Conservation (phyloP, 2,113 vertebrate genomes). For the Sinocyclocheilus rhinocerous region DNA sequence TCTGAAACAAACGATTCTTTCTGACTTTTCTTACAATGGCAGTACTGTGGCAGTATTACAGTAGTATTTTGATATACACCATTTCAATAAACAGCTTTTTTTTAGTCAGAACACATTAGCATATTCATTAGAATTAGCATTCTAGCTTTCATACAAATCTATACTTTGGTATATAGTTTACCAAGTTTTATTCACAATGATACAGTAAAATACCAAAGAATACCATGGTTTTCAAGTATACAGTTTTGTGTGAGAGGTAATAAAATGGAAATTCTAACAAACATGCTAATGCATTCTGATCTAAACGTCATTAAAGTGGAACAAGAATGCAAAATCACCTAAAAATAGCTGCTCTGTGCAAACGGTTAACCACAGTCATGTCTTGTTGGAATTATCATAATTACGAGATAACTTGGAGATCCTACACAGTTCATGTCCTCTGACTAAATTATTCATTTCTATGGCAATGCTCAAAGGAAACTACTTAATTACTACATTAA, state of each 20-base stretch:
- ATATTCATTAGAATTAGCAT: background rate
- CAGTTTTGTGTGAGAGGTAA: background rate
- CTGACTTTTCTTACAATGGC: background rate
- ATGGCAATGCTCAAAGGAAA: conserved; percentile 11
- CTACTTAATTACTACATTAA: conserved; percentile 18
- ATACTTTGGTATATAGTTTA: background rate
- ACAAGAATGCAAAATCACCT: background rate
- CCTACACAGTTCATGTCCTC: conserved; percentile 7
- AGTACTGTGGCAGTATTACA: background rate
- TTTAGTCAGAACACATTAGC: background rate
- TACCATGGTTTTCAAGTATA: background rate
- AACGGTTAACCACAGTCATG: background rate
- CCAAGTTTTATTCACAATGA: background rate
- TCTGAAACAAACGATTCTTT: background rate
- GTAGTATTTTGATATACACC: background rate
- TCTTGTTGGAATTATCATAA: background rate
- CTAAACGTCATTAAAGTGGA: background rate
- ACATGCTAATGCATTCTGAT: background rate
- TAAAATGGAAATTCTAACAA: background rate
- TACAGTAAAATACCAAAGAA: background rate
- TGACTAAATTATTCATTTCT: background rate
- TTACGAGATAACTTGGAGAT: background rate
- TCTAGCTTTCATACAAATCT: too few species aligned
- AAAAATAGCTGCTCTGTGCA: background rate
- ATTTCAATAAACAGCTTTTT: background rate